Evolutionary conservation across 2,888 invertebrate species (phyloP).

Genomic region (Agrilus mali): DNA sequence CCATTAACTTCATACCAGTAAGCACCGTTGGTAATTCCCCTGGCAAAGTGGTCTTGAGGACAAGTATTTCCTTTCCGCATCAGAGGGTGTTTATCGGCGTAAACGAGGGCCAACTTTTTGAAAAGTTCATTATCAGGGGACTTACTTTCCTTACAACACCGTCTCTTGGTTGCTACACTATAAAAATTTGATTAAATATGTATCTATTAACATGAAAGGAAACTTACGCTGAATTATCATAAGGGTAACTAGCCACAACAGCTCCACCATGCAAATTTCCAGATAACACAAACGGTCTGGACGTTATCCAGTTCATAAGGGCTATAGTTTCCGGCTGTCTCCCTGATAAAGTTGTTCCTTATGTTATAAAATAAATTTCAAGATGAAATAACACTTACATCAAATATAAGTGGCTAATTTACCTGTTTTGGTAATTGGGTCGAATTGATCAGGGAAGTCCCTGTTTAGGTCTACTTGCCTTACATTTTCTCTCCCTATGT

Average conservation of each 20-base stretch:
- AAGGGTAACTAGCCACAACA: constrained; percentile 96
- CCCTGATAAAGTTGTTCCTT: constrained; percentile 39
- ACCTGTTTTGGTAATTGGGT: constrained; percentile 24
- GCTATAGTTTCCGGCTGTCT: constrained; percentile 81
- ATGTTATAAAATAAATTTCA: constrained; percentile 13
- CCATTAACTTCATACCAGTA: constrained; percentile 82
- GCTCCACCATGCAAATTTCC: constrained; percentile 96
- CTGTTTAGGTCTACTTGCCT: constrained; percentile 75
- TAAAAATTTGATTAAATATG: constrained; percentile 18
- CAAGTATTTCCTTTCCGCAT: constrained; percentile 69
- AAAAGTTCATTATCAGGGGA: constrained; percentile 78
- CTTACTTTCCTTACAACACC: constrained; percentile 59
- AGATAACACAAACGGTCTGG: constrained; percentile 81
- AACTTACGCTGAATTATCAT: constrained; percentile 67
- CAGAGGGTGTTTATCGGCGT: constrained; percentile 58
- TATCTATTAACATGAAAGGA: no score
- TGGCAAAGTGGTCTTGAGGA: constrained; percentile 55
- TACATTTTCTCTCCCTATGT: constrained; percentile 69
- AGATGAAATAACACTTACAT: constrained; percentile 15
- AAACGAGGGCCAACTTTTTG: constrained; percentile 61
- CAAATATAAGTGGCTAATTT: constrained; percentile 13
- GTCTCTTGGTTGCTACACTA: constrained; percentile 36
- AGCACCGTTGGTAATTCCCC: constrained; percentile 86
- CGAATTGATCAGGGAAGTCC: constrained; percentile 85
- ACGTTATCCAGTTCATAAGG: constrained; percentile 78